phyloP scores from a whole-genome alignment of 2,113 vertebrate genomes.

The Myotis brandtii region DNA sequence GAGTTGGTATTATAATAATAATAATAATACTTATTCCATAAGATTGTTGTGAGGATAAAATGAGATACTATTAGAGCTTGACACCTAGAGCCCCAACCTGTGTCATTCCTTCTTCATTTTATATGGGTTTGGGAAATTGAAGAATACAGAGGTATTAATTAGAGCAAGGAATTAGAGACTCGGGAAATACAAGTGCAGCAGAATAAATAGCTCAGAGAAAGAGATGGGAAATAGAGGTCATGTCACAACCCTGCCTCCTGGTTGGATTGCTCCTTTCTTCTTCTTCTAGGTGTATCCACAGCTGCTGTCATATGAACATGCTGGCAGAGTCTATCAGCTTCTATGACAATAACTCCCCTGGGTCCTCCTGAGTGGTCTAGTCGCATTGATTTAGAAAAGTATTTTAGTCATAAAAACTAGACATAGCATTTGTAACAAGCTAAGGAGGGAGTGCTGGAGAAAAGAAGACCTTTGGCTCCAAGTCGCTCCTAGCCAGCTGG shows the following conservation, averaged over 20 bases:
- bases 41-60: background rate
- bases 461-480: background rate
- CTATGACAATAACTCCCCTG: background rate
- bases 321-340: background rate
- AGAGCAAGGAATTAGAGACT: background rate
- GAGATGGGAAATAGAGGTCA: background rate
- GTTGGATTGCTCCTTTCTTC: background rate
- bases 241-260: background rate
- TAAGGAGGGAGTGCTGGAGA: background rate
- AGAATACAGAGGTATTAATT: background rate
- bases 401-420: background rate
- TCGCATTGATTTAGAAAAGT: constrained; percentile 11
- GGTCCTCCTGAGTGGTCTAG: background rate
- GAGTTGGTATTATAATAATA: background rate
- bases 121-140: background rate
- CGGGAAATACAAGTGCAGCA: background rate
- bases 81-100: background rate
- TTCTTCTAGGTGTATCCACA: background rate
- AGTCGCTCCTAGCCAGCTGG: background rate
- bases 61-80: background rate
- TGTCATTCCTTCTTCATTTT: constrained; percentile 12
- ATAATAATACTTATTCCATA: background rate
- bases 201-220: background rate
- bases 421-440: background rate
- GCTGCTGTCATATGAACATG: background rate